phyloP scores from a whole-genome alignment of 1,140 invertebrate species.

The Drosophila melanica region DNA sequence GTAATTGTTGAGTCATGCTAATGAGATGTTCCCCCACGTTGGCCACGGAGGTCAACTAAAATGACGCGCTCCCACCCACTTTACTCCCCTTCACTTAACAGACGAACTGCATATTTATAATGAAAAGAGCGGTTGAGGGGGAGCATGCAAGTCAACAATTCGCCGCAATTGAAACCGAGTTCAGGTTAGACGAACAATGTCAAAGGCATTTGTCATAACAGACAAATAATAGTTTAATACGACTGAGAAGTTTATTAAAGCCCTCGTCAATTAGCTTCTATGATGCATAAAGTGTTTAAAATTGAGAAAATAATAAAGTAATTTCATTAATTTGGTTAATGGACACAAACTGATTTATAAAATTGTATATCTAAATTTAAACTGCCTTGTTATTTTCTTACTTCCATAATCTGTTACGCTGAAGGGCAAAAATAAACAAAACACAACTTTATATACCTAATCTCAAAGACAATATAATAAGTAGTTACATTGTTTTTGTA shows the following conservation, averaged over 20 bases:
- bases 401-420: no score
- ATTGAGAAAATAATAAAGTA: no score
- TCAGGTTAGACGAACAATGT: constrained; percentile 11
- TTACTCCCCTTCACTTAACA: constrained; percentile 1
- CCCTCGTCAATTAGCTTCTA: no score
- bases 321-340: no score
- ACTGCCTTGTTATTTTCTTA: no score
- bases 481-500: no score
- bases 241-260: neutral
- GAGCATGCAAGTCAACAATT: neutral
- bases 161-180: constrained; percentile 1
- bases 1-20: constrained; percentile 65
- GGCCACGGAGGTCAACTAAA: constrained; percentile 42
- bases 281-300: no score
- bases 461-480: no score
- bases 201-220: constrained; percentile 23
- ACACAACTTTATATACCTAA: neutral
- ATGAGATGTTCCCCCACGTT: constrained; percentile 55
- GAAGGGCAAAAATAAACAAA: no score
- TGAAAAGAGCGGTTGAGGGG: constrained; percentile 6
- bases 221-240: neutral
- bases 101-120: constrained; percentile 18
- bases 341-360: no score
- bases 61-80: constrained; percentile 8
- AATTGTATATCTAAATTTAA: no score